Conservation (phyloP, 2,113 vertebrate species). For the Upupa epops region DNA sequence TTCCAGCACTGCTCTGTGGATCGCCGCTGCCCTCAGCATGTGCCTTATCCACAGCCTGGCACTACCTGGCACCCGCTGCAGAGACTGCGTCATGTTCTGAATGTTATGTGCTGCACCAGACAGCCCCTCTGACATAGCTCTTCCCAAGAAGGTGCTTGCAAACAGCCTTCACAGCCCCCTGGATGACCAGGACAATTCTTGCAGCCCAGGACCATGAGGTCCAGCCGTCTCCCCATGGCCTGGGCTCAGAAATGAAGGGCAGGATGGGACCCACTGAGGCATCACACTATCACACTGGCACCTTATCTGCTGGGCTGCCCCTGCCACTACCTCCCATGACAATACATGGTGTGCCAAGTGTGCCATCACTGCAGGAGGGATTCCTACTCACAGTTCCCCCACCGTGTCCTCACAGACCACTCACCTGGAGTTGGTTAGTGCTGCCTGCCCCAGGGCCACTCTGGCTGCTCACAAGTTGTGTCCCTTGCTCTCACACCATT, state of each 20-base stretch:
- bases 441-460: not conserved
- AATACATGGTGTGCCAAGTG: rapidly evolving
- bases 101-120: rapidly evolving
- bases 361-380: rapidly evolving
- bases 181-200: rapidly evolving
- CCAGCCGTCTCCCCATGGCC: not conserved
- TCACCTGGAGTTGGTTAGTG: rapidly evolving
- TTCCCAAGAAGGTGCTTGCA: not conserved
- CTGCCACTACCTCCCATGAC: rapidly evolving
- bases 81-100: not conserved
- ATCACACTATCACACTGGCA: no score
- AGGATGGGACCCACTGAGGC: rapidly evolving
- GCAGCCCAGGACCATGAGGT: rapidly evolving
- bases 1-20: no score
- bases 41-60: not conserved
- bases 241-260: rapidly evolving
- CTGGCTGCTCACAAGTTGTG: not conserved
- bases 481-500: not conserved
- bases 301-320: rapidly evolving
- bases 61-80: not conserved
- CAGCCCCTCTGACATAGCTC: no score
- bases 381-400: rapidly evolving
- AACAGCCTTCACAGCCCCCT: not conserved
- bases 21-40: rapidly evolving
- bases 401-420: rapidly evolving